Evolutionary conservation across 2,113 vertebrate species (phyloP), one percentile per base, ranked within the genome.

Genomic region (Paradoxurus hermaphroditus): DNA sequence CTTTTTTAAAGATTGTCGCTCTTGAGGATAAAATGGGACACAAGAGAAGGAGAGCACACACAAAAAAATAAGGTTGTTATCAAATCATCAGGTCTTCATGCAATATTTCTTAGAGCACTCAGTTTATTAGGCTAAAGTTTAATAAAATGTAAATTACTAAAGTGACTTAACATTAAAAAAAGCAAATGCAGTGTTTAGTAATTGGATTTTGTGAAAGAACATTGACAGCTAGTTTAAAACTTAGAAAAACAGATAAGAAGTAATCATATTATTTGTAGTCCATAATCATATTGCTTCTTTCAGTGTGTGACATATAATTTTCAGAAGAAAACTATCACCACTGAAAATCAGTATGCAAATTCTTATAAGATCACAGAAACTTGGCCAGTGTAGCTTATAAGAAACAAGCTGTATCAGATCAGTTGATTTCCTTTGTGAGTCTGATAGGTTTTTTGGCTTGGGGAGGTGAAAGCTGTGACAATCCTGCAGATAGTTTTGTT

Each of bases 341-440:
- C 1, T 85, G 86, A 97, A 95, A 92, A 96, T 95, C 70, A 94
- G 82, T 95, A 91, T 95, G 49, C 16, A 86, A 92, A 87, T 97
- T 27, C 14, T 86, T 77, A 16, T n/a, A 92, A 92, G n/a, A 31
- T 51, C 29, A 86, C 7, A 62, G 63, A 34, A 77, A 73, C 8
- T 96, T 63, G 31, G 41, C 12, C 59, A 91, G 4, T 19, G 3
- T 49, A 72, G 62, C 21, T 68, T 88, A 46, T 49, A 11, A 88
- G 81, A 92, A 92, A 90, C 46, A 94, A 59, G 7, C 27, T 90
- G 3, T 83, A 51, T 86, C 13, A 79, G 3, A 95, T 79, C 19
- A 23, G 21, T n/a, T 77, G 46, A 70, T 93, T 77, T 89, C 25
- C 5, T 51, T 73, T 90, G 23, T 81, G 25, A 90, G 2, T 81